Base-by-base conservation (phyloP, 2,888 invertebrate genomes). In the Plemyria rubiginata region DNA sequence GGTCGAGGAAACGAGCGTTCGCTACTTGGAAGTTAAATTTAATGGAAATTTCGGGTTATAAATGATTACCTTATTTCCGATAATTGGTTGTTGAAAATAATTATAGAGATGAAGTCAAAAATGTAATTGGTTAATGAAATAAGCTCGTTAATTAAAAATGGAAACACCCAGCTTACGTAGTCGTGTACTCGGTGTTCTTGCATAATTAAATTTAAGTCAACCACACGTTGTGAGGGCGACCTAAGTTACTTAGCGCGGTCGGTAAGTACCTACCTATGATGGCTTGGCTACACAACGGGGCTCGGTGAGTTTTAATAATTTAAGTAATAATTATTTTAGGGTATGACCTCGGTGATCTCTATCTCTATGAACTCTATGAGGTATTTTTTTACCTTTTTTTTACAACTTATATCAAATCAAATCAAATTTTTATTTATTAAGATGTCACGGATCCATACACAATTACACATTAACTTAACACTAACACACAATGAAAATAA, bases 151-250 rank as follows among this genome's bases (percentile, higher is more conserved):
- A 60, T 60, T 64, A 50, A 48, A 55, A 58, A 63, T 54, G 52
- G 29, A 45, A 15, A 55, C 52, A 32, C 51, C 46, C 51, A 32
- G 38, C 43, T 48, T 54, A 52, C 41, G 49, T 46, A 38, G 32
- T n/a, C 22, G 13, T 52, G 43, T 57, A 49, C 28, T 52, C 28
- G n/a, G 59, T 46, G 49, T 32, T 64, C 16, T 16, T 64, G 60
- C 48, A 60, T 64, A 54, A 64, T 60, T 64, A 43, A 64, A 29
- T 48, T 28, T 49, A 51, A 55, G 32, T 16, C 32, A 41, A 54
- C 54, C 54, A 43, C 36, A 54, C 29, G 53, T 48, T 53, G 53
- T n/a, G 59, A 58, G 28, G 45, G 16, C 0, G 38, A 54, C 15
- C 12, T 57, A 32, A 48, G 52, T 45, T 48, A 58, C 51, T 51